Percentiles rank a stretch among this genome's conserved stretches.
phyloP scores from a whole-genome alignment of 2,113 vertebrate genomes.

The Clinocottus analis region DNA sequence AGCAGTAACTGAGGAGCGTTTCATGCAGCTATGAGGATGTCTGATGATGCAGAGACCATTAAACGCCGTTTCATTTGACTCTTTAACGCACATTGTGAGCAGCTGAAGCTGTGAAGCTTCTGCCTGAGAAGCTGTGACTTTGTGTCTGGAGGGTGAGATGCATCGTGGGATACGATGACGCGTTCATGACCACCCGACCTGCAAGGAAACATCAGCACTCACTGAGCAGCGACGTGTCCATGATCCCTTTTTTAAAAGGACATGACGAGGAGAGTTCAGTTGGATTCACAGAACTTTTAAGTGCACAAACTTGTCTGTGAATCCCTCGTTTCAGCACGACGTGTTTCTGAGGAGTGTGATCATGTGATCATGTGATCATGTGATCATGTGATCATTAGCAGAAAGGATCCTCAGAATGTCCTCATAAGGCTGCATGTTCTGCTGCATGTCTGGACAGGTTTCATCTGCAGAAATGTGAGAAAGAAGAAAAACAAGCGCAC shows the following conservation, averaged over 20 bases:
- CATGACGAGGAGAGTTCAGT: background rate
- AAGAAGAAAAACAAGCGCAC: no score
- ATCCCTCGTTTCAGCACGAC: background rate
- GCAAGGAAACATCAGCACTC: background rate
- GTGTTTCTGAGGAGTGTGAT: background rate
- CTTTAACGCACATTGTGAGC: background rate
- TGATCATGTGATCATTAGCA: background rate
- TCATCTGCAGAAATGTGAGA: background rate
- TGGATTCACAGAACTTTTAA: background rate
- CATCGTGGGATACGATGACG: background rate
- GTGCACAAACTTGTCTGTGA: background rate
- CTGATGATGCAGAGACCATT: slow-evolving; percentile 17
- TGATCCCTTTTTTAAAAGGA: background rate
- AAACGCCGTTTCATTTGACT: slow-evolving; percentile 16
- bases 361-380: no score
- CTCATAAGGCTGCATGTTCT: background rate
- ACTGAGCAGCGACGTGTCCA: background rate
- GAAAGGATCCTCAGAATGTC: background rate
- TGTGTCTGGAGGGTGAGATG: background rate
- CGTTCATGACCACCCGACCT: slow-evolving; percentile 18
- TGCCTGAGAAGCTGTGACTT: background rate
- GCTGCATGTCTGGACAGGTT: background rate
- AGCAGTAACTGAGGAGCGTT: slow-evolving; percentile 77
- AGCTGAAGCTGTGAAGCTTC: slow-evolving; percentile 50
- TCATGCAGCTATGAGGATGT: slow-evolving; percentile 31